Conservation (phyloP, 1,140 invertebrate genomes). For the Babylonia areolata region DNA sequence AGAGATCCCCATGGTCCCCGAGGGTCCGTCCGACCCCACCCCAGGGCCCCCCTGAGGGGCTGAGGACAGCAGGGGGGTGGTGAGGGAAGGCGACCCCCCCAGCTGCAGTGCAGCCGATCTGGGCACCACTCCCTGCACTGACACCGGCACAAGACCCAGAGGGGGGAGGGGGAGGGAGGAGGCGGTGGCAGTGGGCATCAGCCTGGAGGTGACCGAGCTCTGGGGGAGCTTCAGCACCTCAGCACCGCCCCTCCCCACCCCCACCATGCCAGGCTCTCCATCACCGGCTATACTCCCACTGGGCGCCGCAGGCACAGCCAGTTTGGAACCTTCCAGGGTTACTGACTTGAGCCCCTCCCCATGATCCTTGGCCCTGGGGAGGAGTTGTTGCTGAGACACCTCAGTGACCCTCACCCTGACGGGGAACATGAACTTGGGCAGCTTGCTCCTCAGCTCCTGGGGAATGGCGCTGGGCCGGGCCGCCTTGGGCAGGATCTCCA, state of each 20-base stretch:
- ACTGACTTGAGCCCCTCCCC: too few species aligned
- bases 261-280: too few species aligned
- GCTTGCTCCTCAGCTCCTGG: constrained; percentile 61
- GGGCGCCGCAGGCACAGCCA: too few species aligned
- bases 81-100: background rate
- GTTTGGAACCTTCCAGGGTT: background rate
- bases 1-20: constrained; percentile 42
- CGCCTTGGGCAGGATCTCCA: constrained; percentile 66
- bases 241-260: background rate
- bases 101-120: background rate
- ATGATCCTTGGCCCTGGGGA: background rate
- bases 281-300: background rate
- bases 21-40: background rate
- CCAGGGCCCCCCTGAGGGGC: background rate
- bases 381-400: too few species aligned
- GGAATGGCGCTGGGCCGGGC: constrained; percentile 66
- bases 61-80: background rate
- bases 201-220: background rate
- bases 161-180: background rate
- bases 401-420: constrained; percentile 59
- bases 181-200: background rate
- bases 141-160: too few species aligned
- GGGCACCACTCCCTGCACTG: background rate
- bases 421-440: constrained; percentile 65
- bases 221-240: background rate